Evolutionary conservation across 2,113 vertebrate species (phyloP).

Genomic region (Vicugna pacos): DNA sequence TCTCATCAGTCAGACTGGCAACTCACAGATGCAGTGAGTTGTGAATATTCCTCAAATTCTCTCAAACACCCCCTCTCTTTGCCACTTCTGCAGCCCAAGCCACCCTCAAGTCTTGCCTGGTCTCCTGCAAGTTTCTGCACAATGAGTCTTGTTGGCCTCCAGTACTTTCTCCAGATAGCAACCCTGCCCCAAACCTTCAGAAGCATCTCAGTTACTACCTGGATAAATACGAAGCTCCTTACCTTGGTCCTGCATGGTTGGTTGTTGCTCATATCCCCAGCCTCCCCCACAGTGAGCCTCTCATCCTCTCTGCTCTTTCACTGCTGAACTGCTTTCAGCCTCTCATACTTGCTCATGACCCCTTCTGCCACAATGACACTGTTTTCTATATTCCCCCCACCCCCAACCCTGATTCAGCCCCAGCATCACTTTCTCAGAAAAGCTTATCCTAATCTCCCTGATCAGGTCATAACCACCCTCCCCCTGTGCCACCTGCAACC

Average conservation of each 20-base stretch:
- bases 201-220: not conserved
- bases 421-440: not conserved
- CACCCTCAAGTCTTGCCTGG: not conserved
- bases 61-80: not conserved
- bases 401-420: not conserved
- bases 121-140: not conserved
- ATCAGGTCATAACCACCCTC: not conserved
- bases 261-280: accelerated
- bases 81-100: not conserved
- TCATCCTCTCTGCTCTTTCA: not conserved
- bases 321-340: not conserved
- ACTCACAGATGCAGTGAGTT: not conserved
- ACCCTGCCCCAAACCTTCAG: not conserved
- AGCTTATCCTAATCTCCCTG: not conserved
- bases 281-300: not conserved
- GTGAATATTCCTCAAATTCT: not conserved
- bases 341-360: not conserved
- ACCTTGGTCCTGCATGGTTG: not conserved
- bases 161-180: not conserved
- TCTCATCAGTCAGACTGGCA: not conserved
- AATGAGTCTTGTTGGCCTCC: not conserved
- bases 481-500: too few relatives aligned
- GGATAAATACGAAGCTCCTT: not conserved
- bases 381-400: not conserved
- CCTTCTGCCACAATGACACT: not conserved